These are phyloP conservation scores for Ranitomeya variabilis DNA, from an alignment of 2,113 vertebrate species.

Conservation along the genomic window DNA sequence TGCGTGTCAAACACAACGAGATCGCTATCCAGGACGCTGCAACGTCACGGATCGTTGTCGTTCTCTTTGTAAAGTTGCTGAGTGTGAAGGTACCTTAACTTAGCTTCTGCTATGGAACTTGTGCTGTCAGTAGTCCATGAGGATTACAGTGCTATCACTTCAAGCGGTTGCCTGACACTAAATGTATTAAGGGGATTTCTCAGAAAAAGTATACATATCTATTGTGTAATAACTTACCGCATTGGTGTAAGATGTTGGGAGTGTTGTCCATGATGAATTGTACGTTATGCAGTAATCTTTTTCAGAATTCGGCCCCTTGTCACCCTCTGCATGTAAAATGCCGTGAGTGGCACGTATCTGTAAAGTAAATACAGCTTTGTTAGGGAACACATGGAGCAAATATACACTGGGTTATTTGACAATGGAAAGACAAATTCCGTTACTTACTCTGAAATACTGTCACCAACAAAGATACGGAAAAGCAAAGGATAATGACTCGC, in stretches of 20 bases:
- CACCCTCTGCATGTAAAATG: constrained; percentile 77
- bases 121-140: no score
- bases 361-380: constrained; percentile 53
- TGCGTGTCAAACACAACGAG: no score
- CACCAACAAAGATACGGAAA: neutral
- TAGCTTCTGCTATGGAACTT: no score
- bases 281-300: constrained; percentile 87
- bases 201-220: neutral
- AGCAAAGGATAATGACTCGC: neutral
- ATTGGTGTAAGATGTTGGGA: constrained; percentile 73
- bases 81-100: no score
- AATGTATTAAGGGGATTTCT: neutral
- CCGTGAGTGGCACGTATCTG: constrained; percentile 82
- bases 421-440: neutral
- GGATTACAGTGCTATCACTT: no score
- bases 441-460: neutral
- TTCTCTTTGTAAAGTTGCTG: no score
- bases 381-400: neutral
- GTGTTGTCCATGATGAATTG: constrained; percentile 77
- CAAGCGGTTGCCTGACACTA: no score
- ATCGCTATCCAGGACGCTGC: no score
- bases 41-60: no score
- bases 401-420: neutral
- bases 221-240: constrained; percentile 77
- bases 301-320: constrained; percentile 46